Conservation (phyloP, 2,113 vertebrate genomes). For the Panurus biarmicus region DNA sequence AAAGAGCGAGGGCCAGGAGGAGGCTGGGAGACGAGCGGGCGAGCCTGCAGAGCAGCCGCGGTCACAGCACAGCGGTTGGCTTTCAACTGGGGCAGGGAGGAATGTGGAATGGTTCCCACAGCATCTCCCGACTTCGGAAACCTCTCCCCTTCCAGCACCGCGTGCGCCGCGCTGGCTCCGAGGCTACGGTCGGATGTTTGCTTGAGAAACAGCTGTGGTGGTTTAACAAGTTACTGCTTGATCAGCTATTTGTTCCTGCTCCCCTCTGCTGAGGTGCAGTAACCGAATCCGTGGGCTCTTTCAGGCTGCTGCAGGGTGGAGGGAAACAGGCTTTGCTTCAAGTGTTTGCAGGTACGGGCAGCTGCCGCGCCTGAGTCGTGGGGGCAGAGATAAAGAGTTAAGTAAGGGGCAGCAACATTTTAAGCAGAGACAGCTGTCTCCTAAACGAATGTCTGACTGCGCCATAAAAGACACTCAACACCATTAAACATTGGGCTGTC, state of each 20-base stretch:
- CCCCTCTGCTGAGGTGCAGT: not conserved
- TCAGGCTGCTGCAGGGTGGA: not conserved
- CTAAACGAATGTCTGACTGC: not conserved
- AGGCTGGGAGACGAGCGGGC: not conserved
- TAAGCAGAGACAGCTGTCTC: constrained; percentile 45
- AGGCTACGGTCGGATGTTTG: constrained; percentile 28
- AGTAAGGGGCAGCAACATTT: constrained; percentile 15
- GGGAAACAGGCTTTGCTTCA: not conserved
- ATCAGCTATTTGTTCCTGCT: constrained; percentile 50
- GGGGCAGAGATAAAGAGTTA: constrained; percentile 12
- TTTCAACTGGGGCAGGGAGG: not conserved
- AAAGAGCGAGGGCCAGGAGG: not conserved
- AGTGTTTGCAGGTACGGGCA: not conserved
- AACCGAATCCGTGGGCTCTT: not conserved
- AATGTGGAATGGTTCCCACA: constrained; percentile 15
- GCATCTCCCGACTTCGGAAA: not conserved
- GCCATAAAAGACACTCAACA: constrained; percentile 37
- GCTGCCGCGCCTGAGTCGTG: not conserved
- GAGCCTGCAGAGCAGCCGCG: not conserved
- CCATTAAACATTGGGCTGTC: constrained; percentile 56
- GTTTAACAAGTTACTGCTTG: constrained; percentile 61
- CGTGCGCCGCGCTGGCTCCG: not conserved
- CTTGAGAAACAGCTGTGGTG: constrained; percentile 51
- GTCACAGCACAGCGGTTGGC: not conserved
- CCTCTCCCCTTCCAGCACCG: not conserved